phyloP scores from a whole-genome alignment of 1,140 invertebrate species.

The Danaus melanippus region DNA sequence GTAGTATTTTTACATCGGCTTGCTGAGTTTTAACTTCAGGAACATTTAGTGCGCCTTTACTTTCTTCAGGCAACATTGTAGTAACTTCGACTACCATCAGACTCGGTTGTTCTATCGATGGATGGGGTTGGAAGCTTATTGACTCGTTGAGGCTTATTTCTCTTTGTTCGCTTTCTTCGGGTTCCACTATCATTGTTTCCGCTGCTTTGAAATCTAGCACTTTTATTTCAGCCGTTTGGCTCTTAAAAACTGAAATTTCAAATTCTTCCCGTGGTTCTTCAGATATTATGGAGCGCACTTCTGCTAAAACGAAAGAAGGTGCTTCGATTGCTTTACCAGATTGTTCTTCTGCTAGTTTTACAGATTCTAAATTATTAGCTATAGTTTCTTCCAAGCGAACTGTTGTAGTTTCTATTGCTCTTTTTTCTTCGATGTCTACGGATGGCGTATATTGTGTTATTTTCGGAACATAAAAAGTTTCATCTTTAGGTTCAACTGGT shows the following conservation, averaged over 20 bases:
- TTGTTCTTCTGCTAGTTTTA: no score
- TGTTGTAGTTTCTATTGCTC: neutral
- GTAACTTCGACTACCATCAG: neutral
- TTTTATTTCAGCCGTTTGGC: no score
- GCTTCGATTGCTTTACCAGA: no score
- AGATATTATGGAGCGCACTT: neutral
- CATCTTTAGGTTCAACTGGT: constrained; percentile 9
- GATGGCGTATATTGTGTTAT: neutral
- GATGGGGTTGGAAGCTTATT: neutral
- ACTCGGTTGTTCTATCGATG: neutral
- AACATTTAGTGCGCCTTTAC: neutral
- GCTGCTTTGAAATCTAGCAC: neutral
- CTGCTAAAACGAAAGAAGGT: no score
- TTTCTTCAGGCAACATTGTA: neutral
- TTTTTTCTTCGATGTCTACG: no score
- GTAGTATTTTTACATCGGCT: constrained; percentile 7
- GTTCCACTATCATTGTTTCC: neutral
- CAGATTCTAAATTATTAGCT: no score
- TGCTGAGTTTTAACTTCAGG: constrained; percentile 7
- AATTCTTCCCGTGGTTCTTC: constrained; percentile 1
- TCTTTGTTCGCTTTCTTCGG: neutral
- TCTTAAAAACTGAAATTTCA: neutral
- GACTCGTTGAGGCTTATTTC: neutral
- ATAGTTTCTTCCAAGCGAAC: no score
- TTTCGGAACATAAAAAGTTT: constrained; percentile 11